These are phyloP conservation scores for Planiliza haematocheilus DNA, from an alignment of 2,113 vertebrate genomes.

Conservation along the genomic window DNA sequence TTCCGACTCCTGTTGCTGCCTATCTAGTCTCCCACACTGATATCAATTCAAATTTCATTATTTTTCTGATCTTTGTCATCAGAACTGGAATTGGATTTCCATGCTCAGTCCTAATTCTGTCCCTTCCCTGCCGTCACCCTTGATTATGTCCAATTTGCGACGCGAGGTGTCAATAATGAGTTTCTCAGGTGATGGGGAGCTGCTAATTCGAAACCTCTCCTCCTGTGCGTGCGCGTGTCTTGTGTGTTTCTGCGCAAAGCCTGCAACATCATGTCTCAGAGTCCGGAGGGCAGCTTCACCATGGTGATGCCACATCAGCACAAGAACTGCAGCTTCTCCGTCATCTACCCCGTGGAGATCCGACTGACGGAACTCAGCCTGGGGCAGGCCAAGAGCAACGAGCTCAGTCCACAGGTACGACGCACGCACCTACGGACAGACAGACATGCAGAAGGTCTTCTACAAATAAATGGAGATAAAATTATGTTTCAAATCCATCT, in stretches of 20 bases:
- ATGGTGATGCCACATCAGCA: slow-evolving; percentile 91
- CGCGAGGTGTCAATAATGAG: slow-evolving; percentile 67
- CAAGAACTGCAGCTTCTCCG: slow-evolving; percentile 97
- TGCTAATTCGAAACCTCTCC: slow-evolving; percentile 60
- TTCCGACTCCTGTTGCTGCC: slow-evolving; percentile 40
- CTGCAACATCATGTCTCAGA: slow-evolving; percentile 97
- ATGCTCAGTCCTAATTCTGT: slow-evolving; percentile 56
- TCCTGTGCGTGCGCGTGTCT: slow-evolving; percentile 35
- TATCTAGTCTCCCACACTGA: slow-evolving; percentile 26
- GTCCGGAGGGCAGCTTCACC: slow-evolving; percentile 92
- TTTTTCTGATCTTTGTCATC: slow-evolving; percentile 55
- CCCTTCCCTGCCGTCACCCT: slow-evolving; percentile 50
- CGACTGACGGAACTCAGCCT: slow-evolving; percentile 91
- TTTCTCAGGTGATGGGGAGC: slow-evolving; percentile 66
- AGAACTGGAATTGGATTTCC: slow-evolving; percentile 58
- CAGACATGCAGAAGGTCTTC: slow-evolving; percentile 6
- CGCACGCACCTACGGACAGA: background rate
- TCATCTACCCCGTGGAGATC: slow-evolving; percentile 94
- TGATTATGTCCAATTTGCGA: slow-evolving; percentile 64
- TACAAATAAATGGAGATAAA: too few species aligned
- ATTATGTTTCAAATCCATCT: too few species aligned
- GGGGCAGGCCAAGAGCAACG: slow-evolving; percentile 86
- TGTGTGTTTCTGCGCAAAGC: slow-evolving; percentile 79
- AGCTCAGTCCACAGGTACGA: slow-evolving; percentile 69
- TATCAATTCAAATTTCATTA: slow-evolving; percentile 61